A percentile compares a stretch with the other conserved stretches of the same genome.
phyloP scores from a whole-genome alignment of 2,888 invertebrate genomes.

The Noctua janthe region DNA sequence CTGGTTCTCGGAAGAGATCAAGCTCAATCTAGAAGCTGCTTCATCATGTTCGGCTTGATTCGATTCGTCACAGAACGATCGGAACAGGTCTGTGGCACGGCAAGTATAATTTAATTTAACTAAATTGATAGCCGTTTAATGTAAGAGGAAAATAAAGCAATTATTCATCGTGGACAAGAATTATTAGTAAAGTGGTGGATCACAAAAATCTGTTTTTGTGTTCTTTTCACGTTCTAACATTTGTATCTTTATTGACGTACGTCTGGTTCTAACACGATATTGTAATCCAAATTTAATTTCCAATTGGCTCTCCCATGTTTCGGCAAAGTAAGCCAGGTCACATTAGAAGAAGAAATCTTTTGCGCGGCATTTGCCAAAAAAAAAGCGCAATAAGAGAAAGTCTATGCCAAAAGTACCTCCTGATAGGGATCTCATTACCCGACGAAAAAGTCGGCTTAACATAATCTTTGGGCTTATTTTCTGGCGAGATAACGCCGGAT shows the following conservation, averaged over 20 bases:
- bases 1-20: not conserved
- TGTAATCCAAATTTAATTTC: conserved; percentile 19
- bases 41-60: not conserved
- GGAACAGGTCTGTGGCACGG: not conserved
- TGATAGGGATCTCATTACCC: conserved; percentile 62
- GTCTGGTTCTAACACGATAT: not conserved
- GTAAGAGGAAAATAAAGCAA: not conserved
- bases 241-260: not conserved
- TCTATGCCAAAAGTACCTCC: conserved; percentile 48
- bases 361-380: conserved; percentile 55
- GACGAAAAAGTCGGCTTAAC: conserved; percentile 56
- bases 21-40: not conserved
- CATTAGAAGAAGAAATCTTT: conserved; percentile 51
- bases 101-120: not conserved
- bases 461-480: conserved; percentile 55
- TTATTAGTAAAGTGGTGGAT: not conserved
- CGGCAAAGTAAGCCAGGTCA: conserved; percentile 44
- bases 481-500: conserved; percentile 44
- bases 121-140: not conserved
- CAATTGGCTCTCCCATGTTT: conserved; percentile 15
- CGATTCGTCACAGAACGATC: not conserved
- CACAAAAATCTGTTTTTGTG: not conserved
- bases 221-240: not conserved
- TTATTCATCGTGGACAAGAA: not conserved
- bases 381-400: conserved; percentile 61